phyloP scores from a whole-genome alignment of 2,797 vertebrate genomes.

The Lutjanus argentimaculatus region DNA sequence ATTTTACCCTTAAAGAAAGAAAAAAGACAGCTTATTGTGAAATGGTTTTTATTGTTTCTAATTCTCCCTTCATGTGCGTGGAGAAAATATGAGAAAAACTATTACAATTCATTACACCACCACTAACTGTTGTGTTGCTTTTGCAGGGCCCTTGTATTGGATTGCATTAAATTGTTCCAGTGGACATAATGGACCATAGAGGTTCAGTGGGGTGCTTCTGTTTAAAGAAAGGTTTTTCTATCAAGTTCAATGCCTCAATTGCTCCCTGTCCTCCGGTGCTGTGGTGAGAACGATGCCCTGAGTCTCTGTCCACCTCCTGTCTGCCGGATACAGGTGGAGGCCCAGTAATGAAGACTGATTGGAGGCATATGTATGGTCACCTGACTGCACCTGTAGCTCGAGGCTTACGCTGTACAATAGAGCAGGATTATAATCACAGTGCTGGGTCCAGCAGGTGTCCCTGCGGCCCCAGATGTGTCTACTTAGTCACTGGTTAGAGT shows the following conservation, averaged over 20 bases:
- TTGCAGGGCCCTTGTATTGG: not conserved
- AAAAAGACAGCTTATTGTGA: no score
- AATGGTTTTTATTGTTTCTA: not conserved
- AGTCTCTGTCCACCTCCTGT: constrained; percentile 30
- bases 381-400: constrained; percentile 26
- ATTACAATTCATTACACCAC: not conserved
- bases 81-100: not conserved
- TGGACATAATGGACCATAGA: constrained; percentile 1
- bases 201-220: constrained; percentile 3
- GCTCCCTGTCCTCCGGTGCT: constrained; percentile 10
- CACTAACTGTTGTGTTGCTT: not conserved
- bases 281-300: not conserved
- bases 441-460: constrained; percentile 19
- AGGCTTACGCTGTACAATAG: not conserved
- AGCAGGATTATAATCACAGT: constrained; percentile 20
- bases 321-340: constrained; percentile 11
- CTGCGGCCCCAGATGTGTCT: constrained; percentile 6
- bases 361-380: constrained; percentile 20
- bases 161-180: not conserved
- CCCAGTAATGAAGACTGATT: constrained; percentile 39
- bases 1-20: no score
- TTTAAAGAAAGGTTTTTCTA: constrained; percentile 7
- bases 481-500: constrained; percentile 1
- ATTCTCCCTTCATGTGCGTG: not conserved
- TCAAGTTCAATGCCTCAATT: constrained; percentile 4